Percentiles rank a stretch among this genome's conserved stretches.
Evolutionary conservation across 1,140 invertebrate genomes (phyloP).

Genomic region (Scaptomyza graminum): DNA sequence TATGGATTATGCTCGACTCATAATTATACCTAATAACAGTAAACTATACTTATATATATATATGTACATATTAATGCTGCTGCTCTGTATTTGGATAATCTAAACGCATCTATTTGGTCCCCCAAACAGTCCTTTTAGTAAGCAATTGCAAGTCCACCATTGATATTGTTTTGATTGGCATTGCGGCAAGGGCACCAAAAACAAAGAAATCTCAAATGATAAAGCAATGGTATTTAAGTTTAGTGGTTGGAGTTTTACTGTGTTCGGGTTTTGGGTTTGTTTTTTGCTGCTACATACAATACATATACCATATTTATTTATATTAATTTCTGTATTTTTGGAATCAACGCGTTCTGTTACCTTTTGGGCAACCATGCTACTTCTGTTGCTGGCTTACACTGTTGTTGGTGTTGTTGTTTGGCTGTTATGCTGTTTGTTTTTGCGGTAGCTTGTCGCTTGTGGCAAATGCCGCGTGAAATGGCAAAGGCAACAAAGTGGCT

Average conservation of each 20-base stretch:
- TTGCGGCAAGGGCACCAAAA: slow-evolving; percentile 37
- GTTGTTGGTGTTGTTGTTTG: slow-evolving; percentile 3
- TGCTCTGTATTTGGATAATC: neutral
- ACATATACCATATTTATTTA: slow-evolving; percentile 3
- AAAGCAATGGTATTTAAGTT: no score
- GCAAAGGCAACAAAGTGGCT: slow-evolving; percentile 35
- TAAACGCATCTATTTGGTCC: neutral
- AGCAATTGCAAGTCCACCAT: slow-evolving; percentile 10
- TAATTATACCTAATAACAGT: slow-evolving; percentile 42
- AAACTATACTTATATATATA: neutral
- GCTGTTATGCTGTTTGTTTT: slow-evolving; percentile 39
- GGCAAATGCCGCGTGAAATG: slow-evolving; percentile 38
- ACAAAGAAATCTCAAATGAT: slow-evolving; percentile 32
- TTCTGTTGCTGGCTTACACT: neutral
- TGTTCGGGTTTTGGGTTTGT: neutral
- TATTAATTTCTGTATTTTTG: slow-evolving; percentile 29
- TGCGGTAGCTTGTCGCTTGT: slow-evolving; percentile 35
- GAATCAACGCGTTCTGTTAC: slow-evolving; percentile 61
- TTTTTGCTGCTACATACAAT: slow-evolving; percentile 3
- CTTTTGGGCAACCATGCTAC: slow-evolving; percentile 41
- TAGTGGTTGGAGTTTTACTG: slow-evolving; percentile 23
- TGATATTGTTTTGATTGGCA: slow-evolving; percentile 68
- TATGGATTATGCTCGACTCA: slow-evolving; percentile 9
- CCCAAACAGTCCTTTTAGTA: neutral
- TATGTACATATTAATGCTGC: no score